These are phyloP conservation scores for Nephrotoma guestfalica DNA, from an alignment of 2,888 invertebrate genomes.

Conservation along the genomic window DNA sequence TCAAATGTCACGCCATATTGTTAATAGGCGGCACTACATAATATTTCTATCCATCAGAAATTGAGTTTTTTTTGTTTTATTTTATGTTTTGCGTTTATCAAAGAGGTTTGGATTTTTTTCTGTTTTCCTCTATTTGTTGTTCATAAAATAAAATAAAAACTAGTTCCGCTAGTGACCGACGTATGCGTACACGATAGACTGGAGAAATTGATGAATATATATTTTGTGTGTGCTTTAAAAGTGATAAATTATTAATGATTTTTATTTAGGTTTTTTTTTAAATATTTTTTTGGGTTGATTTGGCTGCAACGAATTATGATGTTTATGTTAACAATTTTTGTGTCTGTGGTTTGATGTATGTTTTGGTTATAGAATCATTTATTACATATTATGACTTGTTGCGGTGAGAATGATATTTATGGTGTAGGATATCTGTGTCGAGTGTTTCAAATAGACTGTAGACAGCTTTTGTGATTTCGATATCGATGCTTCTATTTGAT, in stretches of 20 bases:
- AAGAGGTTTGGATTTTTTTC: not conserved
- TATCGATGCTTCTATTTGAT: not conserved
- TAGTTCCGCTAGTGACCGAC: not conserved
- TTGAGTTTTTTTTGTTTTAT: not conserved
- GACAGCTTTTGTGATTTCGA: not conserved
- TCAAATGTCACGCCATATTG: constrained; percentile 25
- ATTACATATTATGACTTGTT: not conserved
- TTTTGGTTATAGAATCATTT: not conserved
- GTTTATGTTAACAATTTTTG: not conserved
- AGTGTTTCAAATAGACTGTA: not conserved
- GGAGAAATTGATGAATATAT: not conserved
- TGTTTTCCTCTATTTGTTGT: not conserved
- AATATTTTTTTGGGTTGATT: not conserved
- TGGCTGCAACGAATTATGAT: not conserved
- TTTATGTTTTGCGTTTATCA: not conserved
- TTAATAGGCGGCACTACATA: constrained; percentile 20
- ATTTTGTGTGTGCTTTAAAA: not conserved
- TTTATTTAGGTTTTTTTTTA: not conserved
- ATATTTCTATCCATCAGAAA: constrained; percentile 10
- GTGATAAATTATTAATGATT: not conserved
- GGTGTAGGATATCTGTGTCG: not conserved
- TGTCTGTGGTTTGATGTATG: not conserved
- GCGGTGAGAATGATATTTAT: not conserved
- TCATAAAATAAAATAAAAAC: not conserved
- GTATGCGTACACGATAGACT: not conserved